phyloP scores from a whole-genome alignment of 2,888 invertebrate species.

The Stomorhina lunata region DNA sequence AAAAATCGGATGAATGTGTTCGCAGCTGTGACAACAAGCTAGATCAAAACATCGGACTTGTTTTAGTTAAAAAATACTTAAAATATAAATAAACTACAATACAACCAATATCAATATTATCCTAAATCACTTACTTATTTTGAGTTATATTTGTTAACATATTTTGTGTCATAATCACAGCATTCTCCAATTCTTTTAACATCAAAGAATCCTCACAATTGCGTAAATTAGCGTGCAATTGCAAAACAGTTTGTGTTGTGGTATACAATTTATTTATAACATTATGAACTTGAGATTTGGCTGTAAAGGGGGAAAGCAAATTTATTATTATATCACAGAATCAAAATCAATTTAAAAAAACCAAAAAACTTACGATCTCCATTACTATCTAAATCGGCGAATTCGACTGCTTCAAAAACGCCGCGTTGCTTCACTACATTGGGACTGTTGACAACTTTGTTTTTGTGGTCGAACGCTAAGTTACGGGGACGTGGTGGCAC shows the following conservation, averaged over 20 bases:
- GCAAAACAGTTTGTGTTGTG: conserved; percentile 79
- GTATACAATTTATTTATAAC: conserved; percentile 82
- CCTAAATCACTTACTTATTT: conserved; percentile 72
- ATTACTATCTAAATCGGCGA: conserved; percentile 70
- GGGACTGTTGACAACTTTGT: conserved; percentile 72
- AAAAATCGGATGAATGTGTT: too few relatives aligned
- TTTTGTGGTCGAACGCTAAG: conserved; percentile 83
- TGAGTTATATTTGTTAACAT: conserved; percentile 80
- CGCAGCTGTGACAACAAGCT: too few relatives aligned
- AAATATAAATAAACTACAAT: background rate
- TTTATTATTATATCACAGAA: background rate
- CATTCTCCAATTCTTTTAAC: conserved; percentile 80
- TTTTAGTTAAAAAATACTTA: too few relatives aligned
- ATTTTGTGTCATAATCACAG: conserved; percentile 80
- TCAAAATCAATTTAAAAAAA: background rate
- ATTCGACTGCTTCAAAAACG: conserved; percentile 73
- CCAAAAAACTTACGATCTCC: conserved; percentile 74
- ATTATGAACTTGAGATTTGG: conserved; percentile 84
- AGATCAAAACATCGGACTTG: too few relatives aligned
- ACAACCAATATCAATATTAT: background rate
- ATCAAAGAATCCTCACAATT: conserved; percentile 77
- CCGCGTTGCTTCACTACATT: conserved; percentile 73
- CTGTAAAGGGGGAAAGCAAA: conserved; percentile 69
- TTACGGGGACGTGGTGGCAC: conserved; percentile 85
- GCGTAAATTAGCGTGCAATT: conserved; percentile 79